Conservation (phyloP, 2,113 vertebrate genomes). For the Dipodomys ordii region DNA sequence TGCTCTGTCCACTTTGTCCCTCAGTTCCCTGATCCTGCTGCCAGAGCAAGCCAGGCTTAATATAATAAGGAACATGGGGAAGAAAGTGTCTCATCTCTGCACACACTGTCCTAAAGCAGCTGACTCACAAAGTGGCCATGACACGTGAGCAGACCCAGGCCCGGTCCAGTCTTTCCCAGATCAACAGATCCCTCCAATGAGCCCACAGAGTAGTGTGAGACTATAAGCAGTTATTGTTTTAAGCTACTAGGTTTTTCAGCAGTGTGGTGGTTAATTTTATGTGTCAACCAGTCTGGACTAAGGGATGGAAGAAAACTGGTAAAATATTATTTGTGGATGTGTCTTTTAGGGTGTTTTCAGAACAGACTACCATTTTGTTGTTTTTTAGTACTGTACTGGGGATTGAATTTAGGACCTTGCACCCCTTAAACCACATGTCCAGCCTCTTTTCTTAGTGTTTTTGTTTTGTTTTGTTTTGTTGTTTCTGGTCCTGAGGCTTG, state of each 20-base stretch:
- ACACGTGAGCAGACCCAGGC: neutral
- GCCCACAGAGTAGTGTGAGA: neutral
- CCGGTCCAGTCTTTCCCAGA: neutral
- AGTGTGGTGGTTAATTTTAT: neutral
- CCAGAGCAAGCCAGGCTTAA: neutral
- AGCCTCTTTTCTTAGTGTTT: neutral
- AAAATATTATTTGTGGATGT: neutral
- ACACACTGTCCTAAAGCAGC: neutral
- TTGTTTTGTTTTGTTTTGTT: neutral
- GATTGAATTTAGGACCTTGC: neutral
- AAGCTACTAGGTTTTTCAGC: neutral
- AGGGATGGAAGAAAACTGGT: neutral
- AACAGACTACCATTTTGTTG: neutral
- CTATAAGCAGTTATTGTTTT: neutral
- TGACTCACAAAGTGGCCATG: neutral
- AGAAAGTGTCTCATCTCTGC: no score
- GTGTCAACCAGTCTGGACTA: neutral
- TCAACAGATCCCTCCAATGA: neutral
- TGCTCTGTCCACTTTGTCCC: neutral
- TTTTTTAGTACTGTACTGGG: no score
- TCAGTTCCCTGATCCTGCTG: neutral
- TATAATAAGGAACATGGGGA: no score
- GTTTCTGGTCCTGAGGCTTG: neutral
- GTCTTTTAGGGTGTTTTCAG: neutral
- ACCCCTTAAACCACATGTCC: no score